Conservation (phyloP, 2,888 invertebrate species). For the Rotaria magnacalcarata region DNA sequence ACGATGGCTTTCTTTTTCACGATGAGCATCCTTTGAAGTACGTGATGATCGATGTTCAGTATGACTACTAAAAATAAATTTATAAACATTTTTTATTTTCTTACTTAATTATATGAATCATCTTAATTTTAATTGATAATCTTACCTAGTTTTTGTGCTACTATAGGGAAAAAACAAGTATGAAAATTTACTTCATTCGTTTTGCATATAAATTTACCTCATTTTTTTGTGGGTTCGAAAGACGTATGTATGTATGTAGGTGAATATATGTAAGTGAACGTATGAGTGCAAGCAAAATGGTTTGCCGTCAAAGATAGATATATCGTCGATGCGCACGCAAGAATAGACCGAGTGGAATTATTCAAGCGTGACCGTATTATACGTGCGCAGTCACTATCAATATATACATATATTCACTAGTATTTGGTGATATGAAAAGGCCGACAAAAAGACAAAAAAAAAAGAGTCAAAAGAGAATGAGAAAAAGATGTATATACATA, state of each 20-base stretch:
- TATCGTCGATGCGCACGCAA: neutral
- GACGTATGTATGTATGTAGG: neutral
- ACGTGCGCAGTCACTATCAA: neutral
- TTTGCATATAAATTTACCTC: neutral
- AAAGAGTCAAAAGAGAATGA: neutral
- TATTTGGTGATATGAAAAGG: neutral
- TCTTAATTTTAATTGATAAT: neutral
- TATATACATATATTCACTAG: neutral
- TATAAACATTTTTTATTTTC: too few species aligned
- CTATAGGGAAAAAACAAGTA: neutral
- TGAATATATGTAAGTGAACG: neutral
- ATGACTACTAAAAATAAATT: neutral
- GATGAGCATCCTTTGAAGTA: neutral
- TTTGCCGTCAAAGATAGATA: neutral
- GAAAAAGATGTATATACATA: neutral
- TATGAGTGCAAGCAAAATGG: neutral
- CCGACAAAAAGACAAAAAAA: neutral
- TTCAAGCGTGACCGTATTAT: neutral
- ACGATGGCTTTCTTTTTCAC: neutral
- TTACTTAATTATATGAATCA: neutral
- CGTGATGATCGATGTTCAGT: constrained; percentile 6
- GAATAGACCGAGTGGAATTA: neutral
- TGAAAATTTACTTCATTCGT: neutral
- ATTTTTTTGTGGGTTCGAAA: constrained; percentile 9
- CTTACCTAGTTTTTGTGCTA: constrained; percentile 1